Conservation (phyloP, 2,888 invertebrate genomes). For the Tetrapedia diversipes region DNA sequence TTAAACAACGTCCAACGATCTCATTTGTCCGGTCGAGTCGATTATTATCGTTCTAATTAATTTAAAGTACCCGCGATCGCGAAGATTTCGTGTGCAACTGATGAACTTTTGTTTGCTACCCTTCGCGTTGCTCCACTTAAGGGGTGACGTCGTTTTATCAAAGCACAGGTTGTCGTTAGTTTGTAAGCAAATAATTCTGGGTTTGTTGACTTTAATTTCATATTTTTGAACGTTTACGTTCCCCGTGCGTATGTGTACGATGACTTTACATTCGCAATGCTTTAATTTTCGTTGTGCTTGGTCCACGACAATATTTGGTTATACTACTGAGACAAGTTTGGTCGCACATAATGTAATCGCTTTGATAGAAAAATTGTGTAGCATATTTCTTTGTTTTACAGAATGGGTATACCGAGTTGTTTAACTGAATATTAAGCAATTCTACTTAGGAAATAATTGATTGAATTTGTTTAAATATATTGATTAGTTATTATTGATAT, state of each 20-base stretch:
- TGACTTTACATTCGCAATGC: not conserved
- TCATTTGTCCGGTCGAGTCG: not conserved
- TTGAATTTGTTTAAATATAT: too few species aligned
- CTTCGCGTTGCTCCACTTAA: not conserved
- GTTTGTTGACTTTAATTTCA: not conserved
- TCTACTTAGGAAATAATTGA: too few species aligned
- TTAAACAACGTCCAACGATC: constrained; percentile 22
- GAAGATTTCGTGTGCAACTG: constrained; percentile 26
- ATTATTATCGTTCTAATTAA: not conserved
- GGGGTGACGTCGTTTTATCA: not conserved
- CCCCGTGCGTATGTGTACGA: not conserved
- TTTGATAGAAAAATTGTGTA: not conserved
- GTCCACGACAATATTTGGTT: constrained; percentile 34
- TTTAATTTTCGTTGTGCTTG: not conserved
- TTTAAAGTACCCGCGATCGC: constrained; percentile 27
- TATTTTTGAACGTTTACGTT: not conserved
- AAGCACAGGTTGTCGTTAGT: not conserved
- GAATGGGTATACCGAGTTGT: not conserved
- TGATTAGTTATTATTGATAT: too few species aligned
- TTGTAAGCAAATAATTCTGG: not conserved
- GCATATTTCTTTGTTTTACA: too few species aligned
- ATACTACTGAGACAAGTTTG: constrained; percentile 37
- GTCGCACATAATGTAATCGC: not conserved
- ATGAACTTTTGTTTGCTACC: constrained; percentile 15
- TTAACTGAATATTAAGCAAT: not conserved